These are phyloP conservation scores for Hymenochirus boettgeri DNA, from an alignment of 2,113 vertebrate genomes.

Conservation along the genomic window DNA sequence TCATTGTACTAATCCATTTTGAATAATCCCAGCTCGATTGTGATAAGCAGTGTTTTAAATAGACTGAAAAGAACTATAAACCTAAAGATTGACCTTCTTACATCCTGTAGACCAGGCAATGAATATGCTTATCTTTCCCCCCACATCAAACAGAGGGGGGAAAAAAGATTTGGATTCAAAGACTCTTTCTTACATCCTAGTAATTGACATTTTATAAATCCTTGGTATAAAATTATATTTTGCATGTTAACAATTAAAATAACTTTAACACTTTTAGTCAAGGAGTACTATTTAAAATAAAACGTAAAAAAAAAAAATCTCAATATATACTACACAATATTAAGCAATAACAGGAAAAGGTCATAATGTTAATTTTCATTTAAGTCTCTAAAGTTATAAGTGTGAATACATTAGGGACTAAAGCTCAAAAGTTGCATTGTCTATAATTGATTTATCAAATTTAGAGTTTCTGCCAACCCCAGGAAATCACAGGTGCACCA, in stretches of 20 bases:
- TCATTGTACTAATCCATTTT: not conserved
- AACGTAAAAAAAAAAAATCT: too few relatives aligned
- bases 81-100: not conserved
- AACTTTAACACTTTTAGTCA: not conserved
- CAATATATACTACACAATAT: too few relatives aligned
- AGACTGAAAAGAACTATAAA: not conserved
- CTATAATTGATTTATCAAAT: too few relatives aligned
- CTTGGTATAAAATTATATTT: not conserved
- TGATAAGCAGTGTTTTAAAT: not conserved
- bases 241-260: not conserved
- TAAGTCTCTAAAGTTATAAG: too few relatives aligned
- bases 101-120: not conserved
- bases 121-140: not conserved
- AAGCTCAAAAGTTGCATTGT: too few relatives aligned
- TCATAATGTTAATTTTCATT: too few relatives aligned
- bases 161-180: not conserved
- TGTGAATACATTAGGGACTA: too few relatives aligned
- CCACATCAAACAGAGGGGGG: not conserved
- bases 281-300: too few relatives aligned
- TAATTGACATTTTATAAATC: not conserved
- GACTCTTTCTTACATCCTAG: not conserved
- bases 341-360: too few relatives aligned
- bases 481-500: too few relatives aligned
- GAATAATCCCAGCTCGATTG: not conserved
- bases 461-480: too few relatives aligned